Conservation (phyloP, 2,888 invertebrate genomes). For the Helleia helle region DNA sequence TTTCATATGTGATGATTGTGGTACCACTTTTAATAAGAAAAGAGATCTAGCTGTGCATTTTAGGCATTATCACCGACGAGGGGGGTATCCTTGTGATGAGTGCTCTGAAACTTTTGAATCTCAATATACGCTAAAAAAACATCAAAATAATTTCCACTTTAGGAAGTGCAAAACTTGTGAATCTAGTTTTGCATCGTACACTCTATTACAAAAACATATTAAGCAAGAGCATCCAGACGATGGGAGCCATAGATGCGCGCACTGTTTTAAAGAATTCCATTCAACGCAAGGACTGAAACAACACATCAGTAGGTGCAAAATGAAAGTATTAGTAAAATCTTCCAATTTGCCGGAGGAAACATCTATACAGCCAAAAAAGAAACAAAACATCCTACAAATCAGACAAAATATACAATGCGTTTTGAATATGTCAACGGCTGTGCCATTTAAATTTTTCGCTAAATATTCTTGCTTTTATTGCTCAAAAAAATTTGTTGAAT, state of each 20-base stretch:
- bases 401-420: slow-evolving; percentile 53
- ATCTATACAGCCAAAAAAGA: slow-evolving; percentile 29
- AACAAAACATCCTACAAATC: slow-evolving; percentile 43
- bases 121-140: slow-evolving; percentile 28
- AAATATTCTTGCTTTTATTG: slow-evolving; percentile 59
- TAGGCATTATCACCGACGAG: slow-evolving; percentile 36
- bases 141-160: slow-evolving; percentile 41
- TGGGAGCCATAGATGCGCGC: slow-evolving; percentile 38
- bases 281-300: slow-evolving; percentile 40
- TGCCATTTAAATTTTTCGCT: slow-evolving; percentile 55
- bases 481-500: slow-evolving; percentile 45
- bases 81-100: slow-evolving; percentile 44
- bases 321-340: slow-evolving; percentile 28
- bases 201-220: slow-evolving; percentile 41
- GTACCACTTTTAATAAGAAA: slow-evolving; percentile 42
- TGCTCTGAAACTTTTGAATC: slow-evolving; percentile 38
- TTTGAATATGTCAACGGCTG: slow-evolving; percentile 56
- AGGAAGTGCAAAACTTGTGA: slow-evolving; percentile 44
- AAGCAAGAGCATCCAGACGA: slow-evolving; percentile 39
- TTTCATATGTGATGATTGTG: slow-evolving; percentile 50
- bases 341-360: slow-evolving; percentile 15
- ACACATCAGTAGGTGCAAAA: slow-evolving; percentile 45
- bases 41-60: slow-evolving; percentile 43
- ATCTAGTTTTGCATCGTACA: slow-evolving; percentile 33
- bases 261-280: slow-evolving; percentile 44